Percentiles rank a stretch among this genome's conserved stretches.
phyloP scores from a whole-genome alignment of 2,113 vertebrate genomes.

The Peromyscus californicus region DNA sequence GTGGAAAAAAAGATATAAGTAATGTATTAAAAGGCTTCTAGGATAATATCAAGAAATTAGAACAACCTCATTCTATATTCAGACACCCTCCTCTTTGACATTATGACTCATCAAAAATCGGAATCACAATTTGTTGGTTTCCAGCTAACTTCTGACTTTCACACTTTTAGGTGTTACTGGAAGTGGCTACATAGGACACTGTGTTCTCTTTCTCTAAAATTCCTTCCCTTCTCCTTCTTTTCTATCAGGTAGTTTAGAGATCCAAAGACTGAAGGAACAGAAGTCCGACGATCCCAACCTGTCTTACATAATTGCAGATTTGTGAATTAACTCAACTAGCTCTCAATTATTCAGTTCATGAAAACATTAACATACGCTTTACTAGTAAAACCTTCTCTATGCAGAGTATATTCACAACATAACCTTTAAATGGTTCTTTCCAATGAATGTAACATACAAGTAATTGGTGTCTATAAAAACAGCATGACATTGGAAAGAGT shows the following conservation, averaged over 20 bases:
- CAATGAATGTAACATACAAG: background rate
- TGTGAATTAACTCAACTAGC: conserved; percentile 36
- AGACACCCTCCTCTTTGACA: conserved; percentile 65
- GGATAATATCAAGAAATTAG: conserved; percentile 83
- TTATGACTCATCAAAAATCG: conserved; percentile 82
- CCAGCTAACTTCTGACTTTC: conserved; percentile 58
- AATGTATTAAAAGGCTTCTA: conserved; percentile 83
- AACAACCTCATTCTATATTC: conserved; percentile 76
- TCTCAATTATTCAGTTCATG: background rate
- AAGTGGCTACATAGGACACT: background rate
- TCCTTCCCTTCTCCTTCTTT: background rate
- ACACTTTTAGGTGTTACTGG: conserved; percentile 44
- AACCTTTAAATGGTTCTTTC: background rate
- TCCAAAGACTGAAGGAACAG: conserved; percentile 57
- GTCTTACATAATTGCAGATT: conserved; percentile 47
- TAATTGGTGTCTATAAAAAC: conserved; percentile 18
- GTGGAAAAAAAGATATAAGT: conserved; percentile 82
- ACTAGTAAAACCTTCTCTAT: background rate
- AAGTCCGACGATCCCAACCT: background rate
- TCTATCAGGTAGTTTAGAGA: conserved; percentile 20
- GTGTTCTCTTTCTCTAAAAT: background rate
- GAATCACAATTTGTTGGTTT: conserved; percentile 72
- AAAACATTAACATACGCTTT: conserved; percentile 9
- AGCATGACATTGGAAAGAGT: conserved; percentile 1
- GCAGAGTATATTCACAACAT: background rate